A percentile compares a stretch with the other conserved stretches of the same genome.
Evolutionary conservation across 2,113 vertebrate species (phyloP).

Genomic region (Syrrhaptes paradoxus): DNA sequence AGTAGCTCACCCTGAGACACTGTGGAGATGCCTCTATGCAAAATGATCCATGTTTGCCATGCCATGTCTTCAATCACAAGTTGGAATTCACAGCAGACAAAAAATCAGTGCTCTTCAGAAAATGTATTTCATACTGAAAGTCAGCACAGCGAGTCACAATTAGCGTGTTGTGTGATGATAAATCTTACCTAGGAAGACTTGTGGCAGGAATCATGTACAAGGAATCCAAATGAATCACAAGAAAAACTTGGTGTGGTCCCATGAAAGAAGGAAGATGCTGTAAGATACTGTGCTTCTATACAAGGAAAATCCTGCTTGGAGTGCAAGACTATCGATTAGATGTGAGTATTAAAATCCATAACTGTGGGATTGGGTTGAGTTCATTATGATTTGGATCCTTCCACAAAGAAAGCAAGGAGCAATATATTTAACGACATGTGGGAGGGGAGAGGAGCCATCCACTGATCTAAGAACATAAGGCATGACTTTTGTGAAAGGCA

Average conservation of each 20-base stretch:
- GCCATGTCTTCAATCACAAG: neutral
- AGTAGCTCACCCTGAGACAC: neutral
- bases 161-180: neutral
- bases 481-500: neutral
- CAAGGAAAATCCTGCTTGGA: neutral
- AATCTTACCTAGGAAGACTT: neutral
- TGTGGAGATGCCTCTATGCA: neutral
- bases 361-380: neutral
- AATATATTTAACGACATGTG: neutral
- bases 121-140: neutral
- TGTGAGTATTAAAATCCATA: neutral
- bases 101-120: neutral
- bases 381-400: neutral
- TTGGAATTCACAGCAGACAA: neutral
- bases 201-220: neutral
- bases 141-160: neutral
- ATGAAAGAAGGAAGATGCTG: neutral
- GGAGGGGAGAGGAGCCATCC: neutral
- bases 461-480: neutral
- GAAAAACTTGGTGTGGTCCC: neutral
- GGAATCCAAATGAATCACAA: neutral
- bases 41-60: neutral
- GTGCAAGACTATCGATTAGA: neutral
- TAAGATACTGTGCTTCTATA: neutral
- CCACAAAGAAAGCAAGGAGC: neutral